Evolutionary conservation across 1,140 invertebrate species (phyloP).

Genomic region (Batillaria attramentaria): DNA sequence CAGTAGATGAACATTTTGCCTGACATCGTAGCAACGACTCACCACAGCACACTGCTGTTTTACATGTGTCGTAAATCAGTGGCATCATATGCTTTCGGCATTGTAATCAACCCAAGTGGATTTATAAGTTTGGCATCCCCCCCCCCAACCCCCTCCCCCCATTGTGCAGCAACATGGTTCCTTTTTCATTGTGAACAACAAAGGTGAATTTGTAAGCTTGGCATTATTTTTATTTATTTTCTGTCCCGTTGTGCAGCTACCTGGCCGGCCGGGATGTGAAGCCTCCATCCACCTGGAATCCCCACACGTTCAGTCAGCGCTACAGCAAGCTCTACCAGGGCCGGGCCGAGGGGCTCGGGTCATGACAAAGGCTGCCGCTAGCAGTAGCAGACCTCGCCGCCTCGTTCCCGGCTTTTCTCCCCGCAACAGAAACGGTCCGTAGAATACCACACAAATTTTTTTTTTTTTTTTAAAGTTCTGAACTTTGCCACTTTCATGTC

Average conservation of each 20-base stretch:
- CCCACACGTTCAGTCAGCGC: constrained; percentile 61
- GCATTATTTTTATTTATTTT: not conserved
- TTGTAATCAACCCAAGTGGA: too few relatives aligned
- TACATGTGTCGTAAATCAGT: too few relatives aligned
- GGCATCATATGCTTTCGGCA: too few relatives aligned
- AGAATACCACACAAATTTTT: too few relatives aligned
- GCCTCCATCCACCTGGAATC: constrained; percentile 49
- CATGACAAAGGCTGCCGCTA: constrained; percentile 23
- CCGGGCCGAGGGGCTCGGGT: constrained; percentile 22
- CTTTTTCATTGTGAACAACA: not conserved
- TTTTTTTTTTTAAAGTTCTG: too few relatives aligned
- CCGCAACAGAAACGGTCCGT: too few relatives aligned
- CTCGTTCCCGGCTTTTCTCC: not conserved
- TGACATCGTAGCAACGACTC: too few relatives aligned
- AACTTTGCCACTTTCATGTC: too few relatives aligned
- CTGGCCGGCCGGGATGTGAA: constrained; percentile 38
- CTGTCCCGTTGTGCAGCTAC: constrained; percentile 21
- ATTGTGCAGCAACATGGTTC: not conserved
- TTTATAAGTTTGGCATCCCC: too few relatives aligned
- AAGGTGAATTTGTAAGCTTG: not conserved
- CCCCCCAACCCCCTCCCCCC: not conserved
- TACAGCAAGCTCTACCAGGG: constrained; percentile 60
- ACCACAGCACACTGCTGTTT: too few relatives aligned
- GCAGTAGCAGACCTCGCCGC: not conserved
- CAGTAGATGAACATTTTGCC: too few relatives aligned